A percentile compares a stretch with the other conserved stretches of the same genome.
Evolutionary conservation across 2,888 invertebrate genomes (phyloP).

Genomic region (Bellardia bayeri): DNA sequence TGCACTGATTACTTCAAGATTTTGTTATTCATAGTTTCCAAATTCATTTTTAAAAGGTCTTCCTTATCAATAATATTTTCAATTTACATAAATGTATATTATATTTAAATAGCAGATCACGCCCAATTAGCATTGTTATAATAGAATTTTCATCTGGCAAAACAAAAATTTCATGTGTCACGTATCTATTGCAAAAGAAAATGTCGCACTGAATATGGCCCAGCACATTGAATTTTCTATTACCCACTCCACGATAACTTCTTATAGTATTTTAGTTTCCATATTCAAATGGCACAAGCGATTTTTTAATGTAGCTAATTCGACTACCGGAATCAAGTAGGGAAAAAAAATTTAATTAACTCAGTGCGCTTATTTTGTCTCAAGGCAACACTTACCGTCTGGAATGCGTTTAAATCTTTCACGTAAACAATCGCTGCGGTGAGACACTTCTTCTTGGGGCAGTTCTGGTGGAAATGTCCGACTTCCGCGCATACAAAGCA

Average conservation of each 20-base stretch:
- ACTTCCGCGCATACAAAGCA: slow-evolving; percentile 47
- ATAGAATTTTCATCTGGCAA: slow-evolving; percentile 32
- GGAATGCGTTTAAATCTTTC: slow-evolving; percentile 11
- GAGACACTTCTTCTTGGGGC: slow-evolving; percentile 24
- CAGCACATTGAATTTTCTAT: too few relatives aligned
- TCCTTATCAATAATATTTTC: neutral
- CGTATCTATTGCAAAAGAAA: too few relatives aligned
- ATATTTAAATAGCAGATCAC: neutral
- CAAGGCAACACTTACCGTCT: slow-evolving; percentile 49
- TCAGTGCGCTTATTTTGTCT: slow-evolving; percentile 25
- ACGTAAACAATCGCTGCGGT: neutral
- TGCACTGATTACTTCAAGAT: neutral
- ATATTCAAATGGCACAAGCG: neutral
- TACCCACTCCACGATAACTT: too few relatives aligned
- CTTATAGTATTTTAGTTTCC: neutral
- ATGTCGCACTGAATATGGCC: too few relatives aligned
- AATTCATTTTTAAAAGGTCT: neutral
- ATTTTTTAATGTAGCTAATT: slow-evolving; percentile 36
- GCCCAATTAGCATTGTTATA: slow-evolving; percentile 10
- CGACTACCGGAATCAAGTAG: slow-evolving; percentile 20
- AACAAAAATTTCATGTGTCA: too few relatives aligned
- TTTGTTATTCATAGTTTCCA: neutral
- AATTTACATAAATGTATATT: neutral
- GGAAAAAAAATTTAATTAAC: neutral
- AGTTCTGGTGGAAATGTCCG: slow-evolving; percentile 33